A percentile compares a stretch with the other conserved stretches of the same genome.
Evolutionary conservation across 2,888 invertebrate genomes (phyloP).

Genomic region (Nowickia ferox): DNA sequence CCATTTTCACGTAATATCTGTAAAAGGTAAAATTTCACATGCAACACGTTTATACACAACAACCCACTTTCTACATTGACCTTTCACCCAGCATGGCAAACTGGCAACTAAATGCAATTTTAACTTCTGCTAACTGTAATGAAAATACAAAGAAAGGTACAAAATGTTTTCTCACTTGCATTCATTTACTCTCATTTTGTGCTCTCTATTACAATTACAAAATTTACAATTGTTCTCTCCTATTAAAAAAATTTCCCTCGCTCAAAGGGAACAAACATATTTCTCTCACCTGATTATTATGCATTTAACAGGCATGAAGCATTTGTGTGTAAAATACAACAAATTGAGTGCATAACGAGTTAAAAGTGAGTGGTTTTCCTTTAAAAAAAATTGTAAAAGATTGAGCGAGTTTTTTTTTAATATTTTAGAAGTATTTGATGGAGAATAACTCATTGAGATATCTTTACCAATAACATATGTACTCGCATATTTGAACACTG

Average conservation of each 20-base stretch:
- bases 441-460: not conserved
- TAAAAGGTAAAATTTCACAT: not conserved
- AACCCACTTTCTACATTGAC: slow-evolving; percentile 60
- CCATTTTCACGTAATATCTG: slow-evolving; percentile 46
- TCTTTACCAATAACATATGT: not conserved
- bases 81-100: slow-evolving; percentile 67
- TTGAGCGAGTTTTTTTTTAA: not conserved
- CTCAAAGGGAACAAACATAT: not conserved
- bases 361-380: not conserved
- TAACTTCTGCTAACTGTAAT: slow-evolving; percentile 17
- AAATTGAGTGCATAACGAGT: slow-evolving; percentile 26
- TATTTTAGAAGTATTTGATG: not conserved
- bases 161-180: slow-evolving; percentile 16
- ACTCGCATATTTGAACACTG: not conserved
- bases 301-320: slow-evolving; percentile 7
- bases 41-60: not conserved
- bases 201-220: not conserved
- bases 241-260: slow-evolving; percentile 1
- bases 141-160: not conserved
- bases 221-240: not conserved
- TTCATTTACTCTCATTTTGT: slow-evolving; percentile 8
- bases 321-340: not conserved
- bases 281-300: not conserved
- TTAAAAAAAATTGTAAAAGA: slow-evolving; percentile 6
- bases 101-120: slow-evolving; percentile 59